Conservation (phyloP, 1,140 invertebrate species). For the Daktulosphaira vitifoliae region DNA sequence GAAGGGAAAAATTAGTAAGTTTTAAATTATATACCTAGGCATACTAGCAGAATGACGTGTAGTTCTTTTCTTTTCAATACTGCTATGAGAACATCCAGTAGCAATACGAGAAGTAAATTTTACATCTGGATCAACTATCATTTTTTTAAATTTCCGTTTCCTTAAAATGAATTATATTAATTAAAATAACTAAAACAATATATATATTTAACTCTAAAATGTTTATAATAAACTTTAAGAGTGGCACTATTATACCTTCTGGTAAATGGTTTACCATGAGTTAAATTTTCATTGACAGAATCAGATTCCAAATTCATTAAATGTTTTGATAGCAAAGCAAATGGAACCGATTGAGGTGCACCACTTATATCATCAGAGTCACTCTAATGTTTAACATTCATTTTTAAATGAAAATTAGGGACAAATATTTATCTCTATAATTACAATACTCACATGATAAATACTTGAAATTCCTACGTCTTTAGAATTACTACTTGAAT, state of each 20-base stretch:
- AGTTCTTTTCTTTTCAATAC: constrained; percentile 12
- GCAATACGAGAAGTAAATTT: constrained; percentile 21
- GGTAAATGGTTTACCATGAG: constrained; percentile 51
- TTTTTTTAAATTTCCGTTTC: constrained; percentile 80
- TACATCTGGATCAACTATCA: constrained; percentile 61
- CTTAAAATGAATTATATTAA: constrained; percentile 41
- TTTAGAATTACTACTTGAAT: constrained; percentile 38
- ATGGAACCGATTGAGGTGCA: constrained; percentile 43
- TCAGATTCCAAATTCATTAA: constrained; percentile 59
- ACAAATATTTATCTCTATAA: neutral
- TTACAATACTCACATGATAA: constrained; percentile 37
- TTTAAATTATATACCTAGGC: constrained; percentile 20
- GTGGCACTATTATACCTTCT: constrained; percentile 37
- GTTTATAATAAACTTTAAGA: too few relatives aligned
- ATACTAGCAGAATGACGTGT: constrained; percentile 16
- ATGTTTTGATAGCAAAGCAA: constrained; percentile 45
- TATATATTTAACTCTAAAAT: neutral
- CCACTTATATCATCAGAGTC: constrained; percentile 40
- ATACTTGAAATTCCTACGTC: constrained; percentile 38
- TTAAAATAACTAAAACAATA: neutral
- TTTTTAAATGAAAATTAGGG: neutral
- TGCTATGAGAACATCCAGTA: constrained; percentile 14
- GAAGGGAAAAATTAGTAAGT: too few relatives aligned
- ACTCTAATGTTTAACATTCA: constrained; percentile 35
- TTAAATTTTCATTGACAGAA: constrained; percentile 69